A percentile compares a stretch with the other conserved stretches of the same genome.
phyloP scores from a whole-genome alignment of 2,113 vertebrate genomes.

The Caloenas nicobarica region DNA sequence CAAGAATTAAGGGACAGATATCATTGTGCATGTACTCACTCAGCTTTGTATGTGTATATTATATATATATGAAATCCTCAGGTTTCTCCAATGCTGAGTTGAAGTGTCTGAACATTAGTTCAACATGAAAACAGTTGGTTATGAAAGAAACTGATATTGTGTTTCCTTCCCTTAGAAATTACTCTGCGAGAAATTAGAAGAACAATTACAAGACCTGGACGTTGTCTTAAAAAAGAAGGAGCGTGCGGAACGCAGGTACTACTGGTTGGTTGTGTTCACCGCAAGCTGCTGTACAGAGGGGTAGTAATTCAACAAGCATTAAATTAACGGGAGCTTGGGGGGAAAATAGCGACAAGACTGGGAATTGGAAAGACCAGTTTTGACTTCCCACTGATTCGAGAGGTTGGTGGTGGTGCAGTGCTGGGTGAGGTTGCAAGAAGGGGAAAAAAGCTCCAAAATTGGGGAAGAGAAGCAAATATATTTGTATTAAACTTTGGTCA shows the following conservation, averaged over 20 bases:
- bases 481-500: not conserved
- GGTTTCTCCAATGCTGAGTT: not conserved
- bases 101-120: not conserved
- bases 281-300: not conserved
- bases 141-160: not conserved
- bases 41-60: not conserved
- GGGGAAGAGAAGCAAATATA: not conserved
- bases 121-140: not conserved
- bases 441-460: not conserved
- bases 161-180: slow-evolving; percentile 83
- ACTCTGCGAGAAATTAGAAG: slow-evolving; percentile 94
- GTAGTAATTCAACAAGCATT: not conserved
- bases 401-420: not conserved
- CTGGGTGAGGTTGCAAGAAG: not conserved
- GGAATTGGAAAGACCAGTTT: not conserved
- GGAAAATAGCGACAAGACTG: rapidly evolving
- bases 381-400: not conserved
- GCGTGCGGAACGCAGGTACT: slow-evolving; percentile 91
- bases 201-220: slow-evolving; percentile 93
- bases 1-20: not conserved
- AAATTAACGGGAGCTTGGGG: not conserved
- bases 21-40: not conserved
- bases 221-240: slow-evolving; percentile 95
- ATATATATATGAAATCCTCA: not conserved
- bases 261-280: not conserved